Base-by-base conservation (phyloP, 2,888 invertebrate genomes). In the Aspidapion aeneum region DNA sequence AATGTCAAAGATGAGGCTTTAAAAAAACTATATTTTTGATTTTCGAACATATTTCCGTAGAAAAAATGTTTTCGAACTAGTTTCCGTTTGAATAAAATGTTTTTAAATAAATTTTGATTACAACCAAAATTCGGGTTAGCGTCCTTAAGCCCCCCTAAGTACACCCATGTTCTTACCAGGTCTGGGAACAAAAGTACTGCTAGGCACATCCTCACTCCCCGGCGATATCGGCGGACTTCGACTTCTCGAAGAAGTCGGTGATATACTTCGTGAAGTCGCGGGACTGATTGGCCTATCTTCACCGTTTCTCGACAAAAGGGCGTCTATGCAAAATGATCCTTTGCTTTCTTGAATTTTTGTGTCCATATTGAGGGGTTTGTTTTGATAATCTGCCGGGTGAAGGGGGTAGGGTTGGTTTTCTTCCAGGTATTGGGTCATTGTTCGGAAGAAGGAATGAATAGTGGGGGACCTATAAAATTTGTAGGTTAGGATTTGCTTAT, bases 251-350 rank as follows among this genome's bases (percentile, higher is more conserved):
- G 78, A 76, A 12, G 75, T 71, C 56, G 80, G 79, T 17, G 79
- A 78, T 51, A 79, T 77, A 66, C 80, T 80, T 62, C 79, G 74
- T 3, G 79, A 78, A 18, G 76, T 77, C n/a, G 68, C 70, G 59
- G 77, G 78, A 57, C 74, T 74, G 2, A 67, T 67, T 61, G 77
- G 72, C 35, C 76, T 71, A 3, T 77, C 74, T 12, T 78, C 75
- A 19, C 78, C 76, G 64, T 73, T 74, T 60, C 78, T 74, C 0
- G 93, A 93, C 1, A 96, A 79, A 1, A 96, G 79, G 0, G 95
- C 94, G 74, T 96, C 96, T 69, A 96, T 96, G 75, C 95, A 94
- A 75, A 96, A 96, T 0, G 94, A 94, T 59, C 91, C 76, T 69
- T 80, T 81, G 62, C 73, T 77, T 68, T 79, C 79, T 63, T 76